Evolutionary conservation across 2,797 vertebrate genomes (phyloP), one percentile per base, ranked within the genome.

Genomic region (Muraenolepis orangiensis): DNA sequence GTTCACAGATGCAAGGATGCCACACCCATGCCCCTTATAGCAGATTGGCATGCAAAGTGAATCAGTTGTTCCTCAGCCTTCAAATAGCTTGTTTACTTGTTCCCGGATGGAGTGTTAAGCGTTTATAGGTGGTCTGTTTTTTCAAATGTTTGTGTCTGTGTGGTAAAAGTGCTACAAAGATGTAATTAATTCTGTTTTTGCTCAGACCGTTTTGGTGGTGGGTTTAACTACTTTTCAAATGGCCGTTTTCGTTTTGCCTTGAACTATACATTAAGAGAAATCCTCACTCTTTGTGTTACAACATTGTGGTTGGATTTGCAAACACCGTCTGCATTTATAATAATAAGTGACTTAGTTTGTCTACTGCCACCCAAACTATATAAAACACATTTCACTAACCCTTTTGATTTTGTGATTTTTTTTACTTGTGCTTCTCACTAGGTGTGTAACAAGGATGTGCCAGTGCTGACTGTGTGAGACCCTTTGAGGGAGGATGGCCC

Each of bases 351-450:
- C 3, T 34, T 34, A 34, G 20, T 57, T 61, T 61, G 8, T 61
- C 51, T n/a, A 61, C 7, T 23, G 51, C 51, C n/a, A 26, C n/a
- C n/a, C n/a, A 26, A 34, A 34, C 32, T 34, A 34, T 34, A 34
- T 34, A 34, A 61, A 23, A 57, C 2, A 57, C 8, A 10, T 57
- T 57, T 57, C 51, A 57, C 6, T 23, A 57, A 57, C 51, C 20
- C 51, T n/a, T 57, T 57, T 10, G 20, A 57, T 10, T 57, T 57
- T 14, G 13, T 14, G 12, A 32, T 36, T 46, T 69, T 69, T 6
- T 8, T 69, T 3, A 69, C 1, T 69, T 6, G 72, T 12, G 66
- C 79, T 68, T 72, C 2, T 75, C 42, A 5, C 7, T 0, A 87
- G 84, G 31, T 0, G 71, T 80, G 68, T n/a, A 57, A 16, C 4